phyloP scores from a whole-genome alignment of 1,140 invertebrate genomes.

The Bombus fervidus region DNA sequence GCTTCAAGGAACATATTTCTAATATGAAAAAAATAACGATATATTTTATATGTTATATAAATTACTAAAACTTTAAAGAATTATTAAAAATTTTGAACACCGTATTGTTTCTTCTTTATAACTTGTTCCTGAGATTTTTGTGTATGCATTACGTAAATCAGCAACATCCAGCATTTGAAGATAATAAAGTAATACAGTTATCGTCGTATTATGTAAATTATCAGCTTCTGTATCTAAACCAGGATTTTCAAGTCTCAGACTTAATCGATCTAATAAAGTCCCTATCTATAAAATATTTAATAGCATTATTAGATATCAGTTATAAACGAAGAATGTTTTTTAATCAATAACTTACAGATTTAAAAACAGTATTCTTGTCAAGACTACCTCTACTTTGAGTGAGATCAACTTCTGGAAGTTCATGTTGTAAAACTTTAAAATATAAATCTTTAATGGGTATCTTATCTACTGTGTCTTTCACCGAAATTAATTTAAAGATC shows the following conservation, averaged over 20 bases:
- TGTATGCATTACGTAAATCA: conserved; percentile 76
- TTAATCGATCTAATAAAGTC: conserved; percentile 76
- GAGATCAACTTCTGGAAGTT: conserved; percentile 76
- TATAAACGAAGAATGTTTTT: not conserved
- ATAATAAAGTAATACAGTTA: conserved; percentile 77
- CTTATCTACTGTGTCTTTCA: conserved; percentile 62
- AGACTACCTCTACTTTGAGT: conserved; percentile 75
- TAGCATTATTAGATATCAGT: not conserved
- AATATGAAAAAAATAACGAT: conserved; percentile 26
- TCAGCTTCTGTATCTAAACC: conserved; percentile 77
- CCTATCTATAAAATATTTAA: conserved; percentile 68
- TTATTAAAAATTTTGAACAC: conserved; percentile 49
- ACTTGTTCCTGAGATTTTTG: conserved; percentile 79
- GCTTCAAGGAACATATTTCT: conserved; percentile 89
- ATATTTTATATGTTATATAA: conserved; percentile 6
- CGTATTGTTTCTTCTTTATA: conserved; percentile 80
- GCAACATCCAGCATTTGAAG: conserved; percentile 73
- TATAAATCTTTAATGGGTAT: conserved; percentile 56
- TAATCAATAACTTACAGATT: conserved; percentile 69
- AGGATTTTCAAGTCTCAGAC: conserved; percentile 79
- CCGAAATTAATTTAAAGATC: conserved; percentile 64
- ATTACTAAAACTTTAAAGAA: not conserved
- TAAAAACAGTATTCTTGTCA: conserved; percentile 74
- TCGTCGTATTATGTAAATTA: conserved; percentile 80
- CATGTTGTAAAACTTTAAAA: conserved; percentile 71